Base-by-base conservation (phyloP, 2,888 invertebrate species). In the Gisinianus flammeolus region DNA sequence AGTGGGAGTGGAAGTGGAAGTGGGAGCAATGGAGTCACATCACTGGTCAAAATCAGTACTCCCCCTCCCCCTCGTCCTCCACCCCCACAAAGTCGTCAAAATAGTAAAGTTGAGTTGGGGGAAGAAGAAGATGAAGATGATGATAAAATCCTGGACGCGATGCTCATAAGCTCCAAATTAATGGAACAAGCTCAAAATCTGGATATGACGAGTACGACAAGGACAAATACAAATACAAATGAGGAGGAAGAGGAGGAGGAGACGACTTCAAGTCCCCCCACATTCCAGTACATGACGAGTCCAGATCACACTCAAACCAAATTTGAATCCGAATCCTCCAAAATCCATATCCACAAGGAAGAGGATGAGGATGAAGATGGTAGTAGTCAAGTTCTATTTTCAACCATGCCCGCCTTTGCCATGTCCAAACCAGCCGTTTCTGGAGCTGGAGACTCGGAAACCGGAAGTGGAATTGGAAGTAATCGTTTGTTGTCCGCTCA, bases 41-140 rank as follows among this genome's bases (percentile, higher is more conserved):
- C 56, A 4, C n/a, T 8, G 4, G 6, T 35, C 5, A 68, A 64
- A 64, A 56, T 71, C 2, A 30, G 72, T 44, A 79, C 83, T 28
- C 83, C 83, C 26, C 83, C 83, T 22, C 83, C 84, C 0, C 85
- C 82, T 66, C 78, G 83, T 74, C 85, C 85, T n/a, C 83, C 82
- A 24, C 83, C 84, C 6, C 83, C 85, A 0, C 78, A 78, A 54
- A 76, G 79, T 24, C 69, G 76, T 35, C 78, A 75, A 24, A 72
- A 64, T 64, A 35, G 56, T 10, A 70, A 66, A 52, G 58, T 78
- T 19, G 31, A 67, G 0, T 19, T 31, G 2, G 66, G 31, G 8
- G 67, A 67, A 28, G 67, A 67, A 1, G 35, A 33, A n/a, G 33
- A 67, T 0, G 30, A 28, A 22, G 72, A 71, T 64, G 72, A 30